Evolutionary conservation across 2,888 invertebrate species (phyloP), one percentile per base, ranked within the genome.

Genomic region (Ectemnius continuus): DNA sequence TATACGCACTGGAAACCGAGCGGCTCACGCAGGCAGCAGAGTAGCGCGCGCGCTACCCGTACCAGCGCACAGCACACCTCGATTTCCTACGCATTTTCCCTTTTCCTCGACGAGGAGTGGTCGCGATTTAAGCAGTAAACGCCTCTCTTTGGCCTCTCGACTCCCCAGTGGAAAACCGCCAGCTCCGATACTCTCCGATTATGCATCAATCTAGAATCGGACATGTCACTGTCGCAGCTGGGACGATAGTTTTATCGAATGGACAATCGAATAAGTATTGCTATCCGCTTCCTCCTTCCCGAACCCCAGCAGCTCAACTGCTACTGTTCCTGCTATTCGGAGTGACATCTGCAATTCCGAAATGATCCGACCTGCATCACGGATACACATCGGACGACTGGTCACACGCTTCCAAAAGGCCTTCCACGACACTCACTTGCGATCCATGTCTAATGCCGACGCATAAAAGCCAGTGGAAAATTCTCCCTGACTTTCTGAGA

Each of bases 51-150:
- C n/a, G 23, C 23, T 23, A 23, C 23, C 3, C 23, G 3, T 23
- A 23, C 23, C 23, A 23, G 2, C 3, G 0, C 23, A 23, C 23
- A 23, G 86, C 88, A 85, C 86, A 83, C 87, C 88, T 82, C 77
- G 81, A 80, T 86, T 85, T 87, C 88, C 87, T 88, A 88, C 88
- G 86, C 87, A 81, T 81, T 85, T 85, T 81, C 84, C 82, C 79
- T 76, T 73, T 76, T 75, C 62, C 73, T 16, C 65, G 69, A 68
- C 70, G 61, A 71, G 75, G 57, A 59, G 16, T 61, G 61, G 16
- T 60, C 72, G 67, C 78, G 69, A 81, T 75, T 81, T 70, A 26
- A 69, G 59, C 20, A 66, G 65, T 67, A 64, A 23, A 70, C 76
- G 76, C 76, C 76, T 76, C 66, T 66, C 61, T 18, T 23, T 23